Evolutionary conservation across 1,140 invertebrate species (phyloP), one percentile per base, ranked within the genome.

Genomic region (Wasmannia auropunctata): DNA sequence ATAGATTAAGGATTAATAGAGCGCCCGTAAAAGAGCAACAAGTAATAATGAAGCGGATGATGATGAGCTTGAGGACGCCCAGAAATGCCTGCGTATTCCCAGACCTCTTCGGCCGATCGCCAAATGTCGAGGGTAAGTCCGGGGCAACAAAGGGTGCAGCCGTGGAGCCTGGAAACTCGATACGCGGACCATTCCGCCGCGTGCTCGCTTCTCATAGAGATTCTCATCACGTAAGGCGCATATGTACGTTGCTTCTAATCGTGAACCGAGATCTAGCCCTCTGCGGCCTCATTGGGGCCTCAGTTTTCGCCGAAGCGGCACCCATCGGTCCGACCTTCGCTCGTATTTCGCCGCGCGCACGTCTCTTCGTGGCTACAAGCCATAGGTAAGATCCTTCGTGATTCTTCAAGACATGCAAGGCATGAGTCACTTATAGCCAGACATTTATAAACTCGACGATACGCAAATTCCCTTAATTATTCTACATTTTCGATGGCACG

Each of bases 201-300:
- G 85, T 81, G 74, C 69, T 19, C 80, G 70, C 70, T 16, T 40
- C 84, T 84, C 84, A 86, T 83, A 58, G 60, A 85, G 46, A 91
- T 90, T 90, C 88, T n/a, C 86, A 86, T 91, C 89, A 91, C 89
- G 89, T 91, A 88, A 43, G n/a, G 54, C 86, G 80, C 79, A 67
- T 86, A 87, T 77, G 84, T 56, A 70, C 89, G 70, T 34, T 77
- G 58, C n/a, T 58, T 90, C 40, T 90, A 91, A 90, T 91, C 89
- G 86, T 77, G 76, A 86, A 86, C 79, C 49, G 65, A 84, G 89
- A 91, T 91, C 89, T 91, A 84, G 46, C 67, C 58, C 65, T 46
- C 76, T 28, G 62, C 74, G 85, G 62, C 79, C 51, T 69, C 51
- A 87, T 84, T 56, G 80, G 67, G 65, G 72, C 72, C 81, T n/a